Percentiles rank a stretch among this genome's conserved stretches.
Conservation (phyloP, 2,797 vertebrate species). For the Taeniopygia guttata region DNA sequence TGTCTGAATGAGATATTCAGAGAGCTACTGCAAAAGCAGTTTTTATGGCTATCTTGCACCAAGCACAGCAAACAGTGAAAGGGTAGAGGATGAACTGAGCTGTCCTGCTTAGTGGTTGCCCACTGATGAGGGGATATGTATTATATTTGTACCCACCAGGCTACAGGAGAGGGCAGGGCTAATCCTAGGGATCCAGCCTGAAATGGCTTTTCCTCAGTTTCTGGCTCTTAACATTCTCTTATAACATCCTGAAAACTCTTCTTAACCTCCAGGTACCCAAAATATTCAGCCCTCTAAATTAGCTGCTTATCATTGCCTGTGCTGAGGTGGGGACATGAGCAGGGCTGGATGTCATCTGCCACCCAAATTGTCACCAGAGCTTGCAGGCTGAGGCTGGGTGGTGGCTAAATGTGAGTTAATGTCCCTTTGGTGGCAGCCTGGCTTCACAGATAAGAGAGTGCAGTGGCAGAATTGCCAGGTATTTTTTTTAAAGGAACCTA, state of each 20-base stretch:
- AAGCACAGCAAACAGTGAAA: neutral
- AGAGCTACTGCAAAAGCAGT: neutral
- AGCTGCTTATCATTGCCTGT: neutral
- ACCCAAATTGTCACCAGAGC: neutral
- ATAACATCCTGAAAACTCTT: neutral
- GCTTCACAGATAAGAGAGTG: slow-evolving; percentile 4
- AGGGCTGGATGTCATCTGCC: neutral
- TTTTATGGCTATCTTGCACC: neutral
- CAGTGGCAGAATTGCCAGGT: neutral
- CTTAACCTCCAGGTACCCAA: neutral
- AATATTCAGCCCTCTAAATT: neutral
- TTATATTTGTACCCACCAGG: neutral
- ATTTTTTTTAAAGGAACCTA: slow-evolving; percentile 5
- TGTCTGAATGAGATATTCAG: neutral
- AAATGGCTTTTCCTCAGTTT: neutral
- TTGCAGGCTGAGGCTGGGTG: neutral
- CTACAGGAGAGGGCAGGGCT: neutral
- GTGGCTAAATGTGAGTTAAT: neutral
- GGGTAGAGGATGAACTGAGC: neutral
- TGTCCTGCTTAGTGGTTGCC: neutral
- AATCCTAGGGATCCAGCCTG: neutral
- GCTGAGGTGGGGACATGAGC: neutral
- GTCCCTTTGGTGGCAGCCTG: neutral
- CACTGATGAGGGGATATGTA: neutral
- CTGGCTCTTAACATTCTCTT: neutral